phyloP scores from a whole-genome alignment of 1,140 invertebrate species.

The Hermatobates lingyangjiaoensis region DNA sequence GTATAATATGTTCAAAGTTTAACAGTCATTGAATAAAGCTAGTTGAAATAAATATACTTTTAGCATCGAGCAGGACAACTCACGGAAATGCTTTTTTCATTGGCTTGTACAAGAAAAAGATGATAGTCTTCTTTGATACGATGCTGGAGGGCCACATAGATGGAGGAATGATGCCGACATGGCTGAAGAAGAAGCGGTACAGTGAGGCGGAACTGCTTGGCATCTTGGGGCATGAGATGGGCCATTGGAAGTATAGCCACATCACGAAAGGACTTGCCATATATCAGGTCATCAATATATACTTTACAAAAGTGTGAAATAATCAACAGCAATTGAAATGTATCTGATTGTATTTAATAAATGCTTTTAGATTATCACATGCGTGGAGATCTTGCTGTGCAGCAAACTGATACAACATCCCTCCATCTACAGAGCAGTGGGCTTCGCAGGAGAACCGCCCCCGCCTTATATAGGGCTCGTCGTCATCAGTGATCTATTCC shows the following conservation, averaged over 20 bases:
- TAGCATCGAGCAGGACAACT: background rate
- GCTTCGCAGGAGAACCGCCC: background rate
- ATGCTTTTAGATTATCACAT: background rate
- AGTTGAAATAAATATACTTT: background rate
- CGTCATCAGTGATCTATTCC: background rate
- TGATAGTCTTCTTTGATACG: background rate
- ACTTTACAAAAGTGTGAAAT: too few relatives aligned
- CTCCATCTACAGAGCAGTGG: background rate
- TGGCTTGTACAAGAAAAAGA: background rate
- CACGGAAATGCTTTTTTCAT: slow-evolving; percentile 1
- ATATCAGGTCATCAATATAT: too few relatives aligned
- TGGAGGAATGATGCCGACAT: background rate
- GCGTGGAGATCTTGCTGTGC: background rate
- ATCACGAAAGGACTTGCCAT: background rate
- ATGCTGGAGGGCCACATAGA: background rate
- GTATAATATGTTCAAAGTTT: background rate
- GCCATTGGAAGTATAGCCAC: background rate
- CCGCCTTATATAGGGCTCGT: background rate
- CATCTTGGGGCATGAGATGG: background rate
- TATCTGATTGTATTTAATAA: too few relatives aligned
- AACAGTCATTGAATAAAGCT: background rate
- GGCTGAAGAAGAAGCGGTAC: background rate
- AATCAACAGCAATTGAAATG: too few relatives aligned
- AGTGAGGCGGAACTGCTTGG: background rate
- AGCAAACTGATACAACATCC: background rate